A percentile compares a stretch with the other conserved stretches of the same genome.
Evolutionary conservation across 2,797 vertebrate genomes (phyloP).

Genomic region (Euthynnus affinis): DNA sequence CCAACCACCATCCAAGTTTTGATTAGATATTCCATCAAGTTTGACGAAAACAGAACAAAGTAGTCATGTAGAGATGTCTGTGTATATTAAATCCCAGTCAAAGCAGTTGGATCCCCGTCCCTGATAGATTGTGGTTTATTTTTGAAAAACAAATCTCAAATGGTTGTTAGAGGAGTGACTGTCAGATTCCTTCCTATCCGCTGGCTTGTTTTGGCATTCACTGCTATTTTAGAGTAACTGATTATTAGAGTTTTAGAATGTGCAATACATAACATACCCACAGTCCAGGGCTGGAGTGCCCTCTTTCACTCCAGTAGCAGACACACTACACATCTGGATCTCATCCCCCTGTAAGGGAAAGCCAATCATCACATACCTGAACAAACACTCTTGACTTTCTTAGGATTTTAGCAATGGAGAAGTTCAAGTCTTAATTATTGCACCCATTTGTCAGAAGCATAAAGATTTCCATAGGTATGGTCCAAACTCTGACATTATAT

Average conservation of each 20-base stretch:
- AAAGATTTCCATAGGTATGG: conserved; percentile 71
- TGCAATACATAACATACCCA: conserved; percentile 43
- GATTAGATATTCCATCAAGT: conserved; percentile 43
- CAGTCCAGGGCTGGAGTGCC: conserved; percentile 32
- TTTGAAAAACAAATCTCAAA: conserved; percentile 52
- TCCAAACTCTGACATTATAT: conserved; percentile 61
- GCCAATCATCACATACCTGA: conserved; percentile 76
- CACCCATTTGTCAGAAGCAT: conserved; percentile 63
- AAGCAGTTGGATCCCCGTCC: conserved; percentile 26
- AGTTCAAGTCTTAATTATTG: conserved; percentile 60
- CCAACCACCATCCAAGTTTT: conserved; percentile 33
- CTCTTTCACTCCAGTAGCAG: conserved; percentile 48
- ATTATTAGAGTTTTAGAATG: conserved; percentile 52
- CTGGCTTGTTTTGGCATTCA: conserved; percentile 65
- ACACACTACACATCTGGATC: conserved; percentile 79
- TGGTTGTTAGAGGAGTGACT: conserved; percentile 25
- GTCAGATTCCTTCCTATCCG: conserved; percentile 52
- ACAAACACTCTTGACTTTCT: conserved; percentile 62
- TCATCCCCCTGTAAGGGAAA: conserved; percentile 63
- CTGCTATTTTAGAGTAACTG: conserved; percentile 39
- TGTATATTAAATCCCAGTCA: conserved; percentile 37
- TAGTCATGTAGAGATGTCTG: conserved; percentile 11
- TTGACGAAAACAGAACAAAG: conserved; percentile 30
- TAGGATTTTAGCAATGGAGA: conserved; percentile 53
- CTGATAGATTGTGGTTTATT: conserved; percentile 51